Base-by-base conservation (phyloP, 2,113 vertebrate species). In the Lamprotornis superbus region DNA sequence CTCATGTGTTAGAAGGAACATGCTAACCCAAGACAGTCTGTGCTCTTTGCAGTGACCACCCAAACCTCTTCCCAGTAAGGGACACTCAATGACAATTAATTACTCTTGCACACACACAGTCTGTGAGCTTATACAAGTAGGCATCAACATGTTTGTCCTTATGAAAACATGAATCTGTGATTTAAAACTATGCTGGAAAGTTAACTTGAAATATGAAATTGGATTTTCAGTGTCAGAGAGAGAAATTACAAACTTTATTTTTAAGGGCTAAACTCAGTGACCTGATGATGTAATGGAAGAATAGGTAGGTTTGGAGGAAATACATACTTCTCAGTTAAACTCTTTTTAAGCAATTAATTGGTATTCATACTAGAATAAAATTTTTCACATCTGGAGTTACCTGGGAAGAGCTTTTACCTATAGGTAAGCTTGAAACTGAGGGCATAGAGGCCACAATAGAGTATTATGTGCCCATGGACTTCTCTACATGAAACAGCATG, bases 1-100 rank as follows among this genome's bases (percentile, higher is more conserved):
- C 82, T 94, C 96, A 94, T 85, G 44, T 84, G 61, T 76, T 60
- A 60, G 42, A 90, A 93, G 63, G 65, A 96, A 90, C 83, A 53
- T 1, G 14, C 69, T 91, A 82, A 89, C 80, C 88, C 91, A 78
- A 85, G 65, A 61, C 74, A 88, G 39, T 70, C 71, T 15, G 8
- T 81, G 27, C 52, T 22, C 19, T 75, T 93, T 18, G 9, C 63
- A 65, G 53, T 85, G 87, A 91, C 81, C 87, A 77, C 47, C 42
- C 46, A 73, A 79, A 87, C 42, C 39, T 67, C 35, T 23, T 15
- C 31, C 28, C 15, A 42, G 15, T 6, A 1, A 25, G 28, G 35
- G 12, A 74, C 22, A 52, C 8, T 35, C 67, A 65, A 24, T 42
- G 57, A 27, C 65, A 82, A 10, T 33, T 49, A 55, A 42, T 47